Percentiles rank a stretch among this genome's conserved stretches.
Evolutionary conservation across 1,140 invertebrate species (phyloP).

Genomic region (Chironomus striatipennis): DNA sequence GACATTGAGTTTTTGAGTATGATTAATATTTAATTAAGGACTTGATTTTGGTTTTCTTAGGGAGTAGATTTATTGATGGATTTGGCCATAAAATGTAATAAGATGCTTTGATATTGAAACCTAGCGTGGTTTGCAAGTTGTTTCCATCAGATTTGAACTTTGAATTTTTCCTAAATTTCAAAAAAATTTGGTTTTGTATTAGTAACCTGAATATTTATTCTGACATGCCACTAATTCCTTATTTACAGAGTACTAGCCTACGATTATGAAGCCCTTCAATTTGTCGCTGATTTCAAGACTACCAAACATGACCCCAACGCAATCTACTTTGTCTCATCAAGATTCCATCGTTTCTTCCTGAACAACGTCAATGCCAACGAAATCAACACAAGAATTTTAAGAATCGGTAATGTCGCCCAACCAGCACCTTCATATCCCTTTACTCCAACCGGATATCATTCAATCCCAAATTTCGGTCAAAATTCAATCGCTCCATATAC

Average conservation of each 20-base stretch:
- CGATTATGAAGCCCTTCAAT: conserved; percentile 60
- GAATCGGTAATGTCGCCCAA: conserved; percentile 35
- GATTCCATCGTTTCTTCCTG: conserved; percentile 69
- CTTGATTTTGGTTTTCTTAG: no score
- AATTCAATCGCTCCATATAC: background rate
- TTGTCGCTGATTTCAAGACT: conserved; percentile 60
- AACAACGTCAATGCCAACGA: conserved; percentile 49
- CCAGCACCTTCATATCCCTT: background rate
- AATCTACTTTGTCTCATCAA: conserved; percentile 58
- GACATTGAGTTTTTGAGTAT: no score
- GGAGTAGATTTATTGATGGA: no score
- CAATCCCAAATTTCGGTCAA: conserved; percentile 3
- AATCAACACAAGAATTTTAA: conserved; percentile 53
- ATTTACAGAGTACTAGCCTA: conserved; percentile 55
- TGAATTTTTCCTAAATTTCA: no score
- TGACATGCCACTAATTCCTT: conserved; percentile 23
- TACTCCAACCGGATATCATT: background rate
- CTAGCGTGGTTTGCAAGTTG: no score
- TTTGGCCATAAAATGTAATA: no score
- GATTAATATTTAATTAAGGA: no score
- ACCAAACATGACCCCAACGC: conserved; percentile 52
- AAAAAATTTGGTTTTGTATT: no score
- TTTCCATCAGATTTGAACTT: no score
- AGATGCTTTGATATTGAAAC: no score
- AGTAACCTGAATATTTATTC: no score